These are phyloP conservation scores for Hoplias malabaricus DNA, from an alignment of 2,113 vertebrate species.

Conservation along the genomic window DNA sequence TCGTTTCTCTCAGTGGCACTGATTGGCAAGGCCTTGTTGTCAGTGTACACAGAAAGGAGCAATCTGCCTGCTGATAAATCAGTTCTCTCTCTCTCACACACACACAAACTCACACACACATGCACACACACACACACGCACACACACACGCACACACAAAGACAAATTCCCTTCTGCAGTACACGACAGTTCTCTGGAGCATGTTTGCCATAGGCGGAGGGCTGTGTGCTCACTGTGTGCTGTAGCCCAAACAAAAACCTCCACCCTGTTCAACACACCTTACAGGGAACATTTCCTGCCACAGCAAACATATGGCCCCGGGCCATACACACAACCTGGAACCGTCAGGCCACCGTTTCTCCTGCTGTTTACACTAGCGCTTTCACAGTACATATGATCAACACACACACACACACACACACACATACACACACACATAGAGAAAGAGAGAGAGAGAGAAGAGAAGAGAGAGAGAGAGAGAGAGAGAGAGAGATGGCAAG, in stretches of 20 bases:
- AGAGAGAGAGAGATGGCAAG: no score
- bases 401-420: conserved; percentile 66
- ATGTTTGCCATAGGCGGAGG: conserved; percentile 17
- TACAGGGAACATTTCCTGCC: conserved; percentile 27
- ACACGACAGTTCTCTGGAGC: not conserved
- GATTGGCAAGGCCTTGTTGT: conserved; percentile 18
- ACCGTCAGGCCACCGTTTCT: conserved; percentile 55
- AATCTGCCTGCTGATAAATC: not conserved
- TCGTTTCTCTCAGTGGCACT: conserved; percentile 21
- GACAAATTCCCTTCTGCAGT: conserved; percentile 2
- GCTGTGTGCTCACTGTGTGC: conserved; percentile 9
- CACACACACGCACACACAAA: not conserved
- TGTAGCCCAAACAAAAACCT: not conserved
- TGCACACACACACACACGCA: not conserved
- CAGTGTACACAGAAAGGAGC: conserved; percentile 29
- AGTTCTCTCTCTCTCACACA: not conserved
- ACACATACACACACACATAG: not conserved
- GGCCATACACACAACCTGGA: conserved; percentile 49
- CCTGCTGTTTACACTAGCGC: conserved; percentile 67
- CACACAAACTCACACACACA: conserved; percentile 9
- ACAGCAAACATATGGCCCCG: conserved; percentile 42
- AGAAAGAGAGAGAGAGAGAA: no score
- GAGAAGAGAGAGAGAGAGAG: no score
- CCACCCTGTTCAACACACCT: conserved; percentile 35
- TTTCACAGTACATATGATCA: conserved; percentile 61